Conservation (phyloP, 1,140 invertebrate genomes). For the Dendroctonus ponderosae region DNA sequence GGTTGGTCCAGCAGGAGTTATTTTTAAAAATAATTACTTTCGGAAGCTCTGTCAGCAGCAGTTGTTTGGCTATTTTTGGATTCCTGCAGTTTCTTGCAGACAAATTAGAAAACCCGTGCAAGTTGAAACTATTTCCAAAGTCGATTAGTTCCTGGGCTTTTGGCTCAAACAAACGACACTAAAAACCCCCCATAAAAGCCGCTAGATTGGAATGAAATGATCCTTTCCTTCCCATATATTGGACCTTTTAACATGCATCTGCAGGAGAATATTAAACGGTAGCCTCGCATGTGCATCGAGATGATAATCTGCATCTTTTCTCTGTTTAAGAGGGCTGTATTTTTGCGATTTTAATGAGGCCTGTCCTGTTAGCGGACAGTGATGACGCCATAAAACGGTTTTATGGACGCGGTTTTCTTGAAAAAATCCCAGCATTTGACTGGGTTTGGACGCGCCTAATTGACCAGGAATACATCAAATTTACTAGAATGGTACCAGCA, state of each 20-base stretch:
- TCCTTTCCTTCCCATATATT: background rate
- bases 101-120: constrained; percentile 35
- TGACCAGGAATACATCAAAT: too few relatives aligned
- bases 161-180: background rate
- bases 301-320: constrained; percentile 1
- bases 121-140: constrained; percentile 15
- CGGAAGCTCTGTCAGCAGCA: constrained; percentile 38
- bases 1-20: constrained; percentile 10
- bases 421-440: too few relatives aligned
- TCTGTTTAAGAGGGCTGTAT: constrained; percentile 3
- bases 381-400: constrained; percentile 1
- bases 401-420: too few relatives aligned
- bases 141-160: background rate
- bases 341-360: constrained; percentile 11
- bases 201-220: background rate
- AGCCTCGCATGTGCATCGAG: constrained; percentile 10
- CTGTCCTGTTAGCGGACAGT: constrained; percentile 4
- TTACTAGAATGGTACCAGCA: too few relatives aligned
- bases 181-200: background rate
- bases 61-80: constrained; percentile 29
- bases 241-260: background rate
- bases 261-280: constrained; percentile 4
- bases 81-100: constrained; percentile 30
- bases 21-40: constrained; percentile 44
- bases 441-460: too few relatives aligned